Conservation (phyloP, 1,140 invertebrate genomes). For the Lerema accius region DNA sequence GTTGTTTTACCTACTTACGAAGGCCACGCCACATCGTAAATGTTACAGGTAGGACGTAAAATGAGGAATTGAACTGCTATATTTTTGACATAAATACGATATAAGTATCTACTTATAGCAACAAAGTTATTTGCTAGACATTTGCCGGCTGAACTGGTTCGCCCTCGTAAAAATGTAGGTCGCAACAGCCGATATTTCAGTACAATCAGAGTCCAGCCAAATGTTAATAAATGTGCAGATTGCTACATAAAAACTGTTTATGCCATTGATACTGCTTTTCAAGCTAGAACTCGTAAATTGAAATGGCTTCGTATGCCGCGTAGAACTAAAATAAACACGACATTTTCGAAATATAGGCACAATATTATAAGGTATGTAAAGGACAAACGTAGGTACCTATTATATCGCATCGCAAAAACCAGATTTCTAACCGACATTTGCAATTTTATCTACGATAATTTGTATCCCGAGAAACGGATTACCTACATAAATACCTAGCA, state of each 20-base stretch:
- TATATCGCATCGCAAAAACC: too few relatives aligned
- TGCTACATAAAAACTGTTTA: slow-evolving; percentile 16
- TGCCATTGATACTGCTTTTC: background rate
- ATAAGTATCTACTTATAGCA: background rate
- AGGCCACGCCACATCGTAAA: too few relatives aligned
- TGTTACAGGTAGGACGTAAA: too few relatives aligned
- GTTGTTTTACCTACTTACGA: too few relatives aligned
- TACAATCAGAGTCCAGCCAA: slow-evolving; percentile 18
- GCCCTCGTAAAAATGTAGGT: slow-evolving; percentile 28
- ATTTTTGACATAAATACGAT: slow-evolving; percentile 13
- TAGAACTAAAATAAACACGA: background rate
- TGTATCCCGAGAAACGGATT: too few relatives aligned
- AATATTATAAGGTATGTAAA: too few relatives aligned
- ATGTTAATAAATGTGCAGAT: slow-evolving; percentile 6
- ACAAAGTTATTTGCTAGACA: slow-evolving; percentile 23
- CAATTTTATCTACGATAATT: too few relatives aligned
- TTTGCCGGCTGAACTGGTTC: background rate
- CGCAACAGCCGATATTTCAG: slow-evolving; percentile 17
- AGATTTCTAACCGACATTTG: too few relatives aligned
- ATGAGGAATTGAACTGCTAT: slow-evolving; percentile 21
- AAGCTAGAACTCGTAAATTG: background rate
- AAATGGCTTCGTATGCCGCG: background rate
- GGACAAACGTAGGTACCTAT: too few relatives aligned
- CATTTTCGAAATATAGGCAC: background rate
- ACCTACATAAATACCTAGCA: too few relatives aligned